Evolutionary conservation across 2,888 invertebrate genomes (phyloP), one percentile per base, ranked within the genome.

Genomic region (Drosophila rubida): DNA sequence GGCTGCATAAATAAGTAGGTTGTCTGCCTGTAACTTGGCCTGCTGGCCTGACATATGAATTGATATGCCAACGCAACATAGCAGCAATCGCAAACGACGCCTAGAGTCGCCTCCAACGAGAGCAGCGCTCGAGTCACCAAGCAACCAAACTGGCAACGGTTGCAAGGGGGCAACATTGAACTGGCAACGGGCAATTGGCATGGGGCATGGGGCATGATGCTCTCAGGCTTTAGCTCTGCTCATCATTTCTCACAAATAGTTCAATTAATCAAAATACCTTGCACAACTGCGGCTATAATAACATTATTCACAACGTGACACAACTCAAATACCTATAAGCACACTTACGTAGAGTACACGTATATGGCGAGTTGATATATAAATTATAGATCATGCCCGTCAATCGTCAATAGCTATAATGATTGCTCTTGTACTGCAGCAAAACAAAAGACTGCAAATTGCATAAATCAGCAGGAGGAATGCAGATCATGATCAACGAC

Each of bases 11-110:
- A 83, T 80, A 81, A 77, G 80, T 81, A 83, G 83, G 84, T 75
- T 83, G 81, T 46, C 80, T 41, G 32, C 61, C 22, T 50, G 66
- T 64, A 49, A 49, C 69, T 58, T 67, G 68, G 71, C 59, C 71
- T 67, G 75, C 69, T 69, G 68, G 79, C 65, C 75, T 79, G 85
- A 81, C 81, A 83, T 82, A 85, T 75, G 82, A 83, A 84, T 83
- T 82, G 83, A 84, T 83, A 83, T 83, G 83, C 68, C 85, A 82
- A 84, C 76, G 77, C 78, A 81, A 70, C 77, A 66, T 72, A 73
- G 67, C 73, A 54, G 63, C 67, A 78, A 72, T n/a, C 61, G 57
- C n/a, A n/a, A n/a, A n/a, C n/a, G n/a, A n/a, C n/a, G n/a, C n/a
- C n/a, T n/a, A n/a, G n/a, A n/a, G n/a, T n/a, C n/a, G n/a, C n/a